phyloP scores from a whole-genome alignment of 2,888 invertebrate species.

The Cheilosia scutellata region DNA sequence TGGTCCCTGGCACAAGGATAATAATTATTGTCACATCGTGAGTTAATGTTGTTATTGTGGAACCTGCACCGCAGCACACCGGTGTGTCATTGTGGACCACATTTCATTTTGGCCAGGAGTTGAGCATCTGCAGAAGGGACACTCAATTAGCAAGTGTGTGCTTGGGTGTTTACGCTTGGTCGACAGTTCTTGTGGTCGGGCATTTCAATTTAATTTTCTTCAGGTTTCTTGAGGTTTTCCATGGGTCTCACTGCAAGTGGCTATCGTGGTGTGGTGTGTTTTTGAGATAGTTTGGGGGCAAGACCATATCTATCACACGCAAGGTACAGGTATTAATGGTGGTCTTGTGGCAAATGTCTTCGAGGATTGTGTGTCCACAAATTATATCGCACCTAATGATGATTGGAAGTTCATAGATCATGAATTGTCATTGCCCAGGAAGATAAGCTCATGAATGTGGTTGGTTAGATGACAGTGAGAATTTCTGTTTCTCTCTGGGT shows the following conservation, averaged over 20 bases:
- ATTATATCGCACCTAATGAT: constrained; percentile 13
- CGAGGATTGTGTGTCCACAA: constrained; percentile 23
- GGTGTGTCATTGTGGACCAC: constrained; percentile 67
- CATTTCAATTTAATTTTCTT: constrained; percentile 76
- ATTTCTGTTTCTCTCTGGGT: neutral
- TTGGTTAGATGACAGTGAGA: neutral
- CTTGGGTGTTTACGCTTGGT: constrained; percentile 74
- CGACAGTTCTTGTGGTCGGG: constrained; percentile 71
- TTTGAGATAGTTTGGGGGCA: constrained; percentile 27
- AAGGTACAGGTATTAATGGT: constrained; percentile 4
- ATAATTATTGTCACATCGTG: constrained; percentile 74
- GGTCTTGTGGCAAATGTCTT: constrained; percentile 28
- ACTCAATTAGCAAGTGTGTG: constrained; percentile 76
- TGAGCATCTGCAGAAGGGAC: constrained; percentile 74
- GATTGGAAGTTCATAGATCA: constrained; percentile 42
- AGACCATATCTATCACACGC: neutral
- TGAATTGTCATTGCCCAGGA: neutral
- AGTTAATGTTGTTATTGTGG: constrained; percentile 63
- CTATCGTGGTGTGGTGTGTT: constrained; percentile 3
- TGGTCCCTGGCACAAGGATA: constrained; percentile 64
- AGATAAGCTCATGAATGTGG: neutral
- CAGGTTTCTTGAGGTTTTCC: constrained; percentile 70
- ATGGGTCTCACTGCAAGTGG: neutral
- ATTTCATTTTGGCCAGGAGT: constrained; percentile 63
- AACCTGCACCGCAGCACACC: constrained; percentile 7